Evolutionary conservation across 2,888 invertebrate genomes (phyloP), one percentile per base, ranked within the genome.

Genomic region (Geotrupes spiniger): DNA sequence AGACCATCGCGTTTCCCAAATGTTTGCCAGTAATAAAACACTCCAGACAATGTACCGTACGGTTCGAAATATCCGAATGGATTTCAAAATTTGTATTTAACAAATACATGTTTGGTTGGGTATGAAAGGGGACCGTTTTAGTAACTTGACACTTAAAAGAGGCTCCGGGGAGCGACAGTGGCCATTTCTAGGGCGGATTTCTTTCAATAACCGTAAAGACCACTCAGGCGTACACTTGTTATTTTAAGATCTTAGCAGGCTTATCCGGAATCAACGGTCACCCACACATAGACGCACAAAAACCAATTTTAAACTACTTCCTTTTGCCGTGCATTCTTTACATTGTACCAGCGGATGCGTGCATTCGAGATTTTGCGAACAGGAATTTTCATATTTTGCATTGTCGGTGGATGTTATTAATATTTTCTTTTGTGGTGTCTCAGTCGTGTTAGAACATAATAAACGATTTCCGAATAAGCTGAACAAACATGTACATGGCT

Each of bases 151-250:
- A 49, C 49, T 49, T 43, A 29, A 36, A 42, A 47, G 42, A 36
- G 47, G 25, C 11, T 31, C 42, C n/a, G 26, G 31, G 38, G 17
- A 31, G 36, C 16, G 33, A 26, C 44, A 39, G 43, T 49, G 49
- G 49, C 49, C 49, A 44, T 49, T 49, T 45, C 36, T 21, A 40
- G 40, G 39, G 39, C 44, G 25, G 36, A 43, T 49, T 49, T 40
- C 37, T 17, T 36, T 45, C 39, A 21, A 44, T 14, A 44, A 10
- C 14, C 39, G 16, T 42, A 46, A 36, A 46, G 42, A 39, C 41
- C 43, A 51, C 50, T 51, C 50, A 42, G 43, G 46, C 50, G 50
- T 51, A 28, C 46, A 46, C 50, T 51, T 51, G 50, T 51, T 51
- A 51, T 51, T 51, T 51, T 51, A 51, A 51, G 42, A 42, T 46